A percentile compares a stretch with the other conserved stretches of the same genome.
phyloP scores from a whole-genome alignment of 2,888 invertebrate genomes.

The Noctua pronuba region DNA sequence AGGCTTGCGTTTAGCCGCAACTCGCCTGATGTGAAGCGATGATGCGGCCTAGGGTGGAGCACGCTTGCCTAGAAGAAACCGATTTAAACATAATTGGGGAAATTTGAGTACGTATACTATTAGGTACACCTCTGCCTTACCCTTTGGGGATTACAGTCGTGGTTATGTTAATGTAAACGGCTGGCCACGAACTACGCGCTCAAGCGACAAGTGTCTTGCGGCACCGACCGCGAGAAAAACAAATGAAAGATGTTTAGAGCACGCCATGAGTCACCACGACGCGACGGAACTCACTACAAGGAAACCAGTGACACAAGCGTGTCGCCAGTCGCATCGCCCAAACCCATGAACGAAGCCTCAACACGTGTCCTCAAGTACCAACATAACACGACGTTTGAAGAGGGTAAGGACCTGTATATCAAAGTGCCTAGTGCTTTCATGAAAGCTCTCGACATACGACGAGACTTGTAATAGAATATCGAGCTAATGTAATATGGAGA shows the following conservation, averaged over 20 bases:
- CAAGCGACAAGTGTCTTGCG: background rate
- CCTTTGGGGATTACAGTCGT: background rate
- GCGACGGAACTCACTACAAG: background rate
- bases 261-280: background rate
- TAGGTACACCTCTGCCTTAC: background rate
- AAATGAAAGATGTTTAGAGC: background rate
- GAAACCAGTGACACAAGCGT: background rate
- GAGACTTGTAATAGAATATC: slow-evolving; percentile 44
- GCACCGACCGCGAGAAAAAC: background rate
- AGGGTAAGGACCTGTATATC: slow-evolving; percentile 17
- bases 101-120: background rate
- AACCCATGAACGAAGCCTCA: background rate
- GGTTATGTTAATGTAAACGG: background rate
- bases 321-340: background rate
- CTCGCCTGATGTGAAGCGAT: too few relatives aligned
- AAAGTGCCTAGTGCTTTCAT: slow-evolving; percentile 21
- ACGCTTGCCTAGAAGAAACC: too few relatives aligned
- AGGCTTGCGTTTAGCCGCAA: too few relatives aligned
- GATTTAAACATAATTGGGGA: background rate
- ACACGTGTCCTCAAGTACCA: slow-evolving; percentile 9
- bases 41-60: too few relatives aligned
- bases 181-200: background rate
- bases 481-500: slow-evolving; percentile 31
- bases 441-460: slow-evolving; percentile 23
- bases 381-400: slow-evolving; percentile 9